Evolutionary conservation across 2,888 invertebrate species (phyloP).

Genomic region (Lasioglossum zephyrum): DNA sequence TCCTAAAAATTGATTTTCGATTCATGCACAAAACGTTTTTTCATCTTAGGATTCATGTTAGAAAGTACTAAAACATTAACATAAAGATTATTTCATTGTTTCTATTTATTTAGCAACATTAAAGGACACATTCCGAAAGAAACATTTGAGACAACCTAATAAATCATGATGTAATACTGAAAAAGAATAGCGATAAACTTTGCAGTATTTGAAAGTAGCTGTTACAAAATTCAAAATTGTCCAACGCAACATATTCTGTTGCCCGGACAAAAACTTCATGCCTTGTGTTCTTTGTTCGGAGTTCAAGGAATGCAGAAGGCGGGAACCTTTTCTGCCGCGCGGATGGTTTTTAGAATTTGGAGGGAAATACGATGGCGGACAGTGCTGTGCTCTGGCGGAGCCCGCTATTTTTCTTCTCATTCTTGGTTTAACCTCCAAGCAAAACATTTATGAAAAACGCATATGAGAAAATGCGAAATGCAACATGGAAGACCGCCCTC

Average conservation of each 20-base stretch:
- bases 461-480: not conserved
- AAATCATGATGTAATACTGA: no score
- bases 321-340: not conserved
- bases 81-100: no score
- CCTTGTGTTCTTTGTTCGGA: not conserved
- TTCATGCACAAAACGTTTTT: no score
- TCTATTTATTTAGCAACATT: no score
- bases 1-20: no score
- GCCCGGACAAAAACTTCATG: not conserved
- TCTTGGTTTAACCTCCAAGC: not conserved
- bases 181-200: no score
- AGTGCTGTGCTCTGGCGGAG: not conserved
- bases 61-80: no score
- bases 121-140: no score
- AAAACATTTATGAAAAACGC: not conserved
- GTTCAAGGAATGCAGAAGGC: not conserved
- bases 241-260: not conserved
- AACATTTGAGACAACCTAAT: no score
- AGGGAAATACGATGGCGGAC: not conserved
- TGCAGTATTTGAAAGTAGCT: no score
- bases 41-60: no score
- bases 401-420: not conserved
- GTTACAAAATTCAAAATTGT: no score
- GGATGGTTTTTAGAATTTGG: not conserved
- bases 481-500: not conserved